Base-by-base conservation (phyloP, 2,113 vertebrate species). In the Gobio gobio region DNA sequence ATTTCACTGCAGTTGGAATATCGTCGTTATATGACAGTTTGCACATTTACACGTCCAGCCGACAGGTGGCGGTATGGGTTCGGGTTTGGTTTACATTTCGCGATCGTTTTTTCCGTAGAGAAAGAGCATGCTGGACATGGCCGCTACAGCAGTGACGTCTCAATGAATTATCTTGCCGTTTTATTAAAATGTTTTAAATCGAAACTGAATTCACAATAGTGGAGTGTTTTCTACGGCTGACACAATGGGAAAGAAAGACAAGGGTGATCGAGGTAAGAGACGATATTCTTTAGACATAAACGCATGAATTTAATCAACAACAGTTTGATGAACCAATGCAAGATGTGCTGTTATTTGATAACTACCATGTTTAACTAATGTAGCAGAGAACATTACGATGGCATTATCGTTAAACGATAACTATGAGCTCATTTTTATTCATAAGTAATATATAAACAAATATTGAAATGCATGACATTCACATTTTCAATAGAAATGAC, bases 181-280 rank as follows among this genome's bases (percentile, higher is more conserved):
- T 58, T 81, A 59, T 51, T 68, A 75, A 33, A 26, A 22, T 26
- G 24, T 33, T 5, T 20, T n/a, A 59, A 33, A 78, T 1, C 10
- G 20, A 7, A 5, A 2, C 14, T 54, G 8, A 45, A 1, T 63
- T 58, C 10, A 45, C 10, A 47, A 66, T 20, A 74, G 22, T 7
- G 2, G 6, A 36, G 58, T 63, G 72, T 76, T 43, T 47, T 54
- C 1, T 2, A 5, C 5, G 10, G 10, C 49, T 20, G 33, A 12
- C 61, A 88, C 54, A 36, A 95, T 95, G 94, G 93, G 94, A 66
- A 95, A 92, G 90, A 94, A 77, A 64, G 94, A 95, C 58, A 94
- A 89, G 88, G 89, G 86, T 85, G 94, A 94, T 47, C 89, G 93
- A 29, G 94, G 94, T 95, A 88, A 91, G 91, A 58, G 13, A 68